These are phyloP conservation scores for Myiozetetes cayanensis DNA, from an alignment of 2,113 vertebrate genomes.

Conservation along the genomic window DNA sequence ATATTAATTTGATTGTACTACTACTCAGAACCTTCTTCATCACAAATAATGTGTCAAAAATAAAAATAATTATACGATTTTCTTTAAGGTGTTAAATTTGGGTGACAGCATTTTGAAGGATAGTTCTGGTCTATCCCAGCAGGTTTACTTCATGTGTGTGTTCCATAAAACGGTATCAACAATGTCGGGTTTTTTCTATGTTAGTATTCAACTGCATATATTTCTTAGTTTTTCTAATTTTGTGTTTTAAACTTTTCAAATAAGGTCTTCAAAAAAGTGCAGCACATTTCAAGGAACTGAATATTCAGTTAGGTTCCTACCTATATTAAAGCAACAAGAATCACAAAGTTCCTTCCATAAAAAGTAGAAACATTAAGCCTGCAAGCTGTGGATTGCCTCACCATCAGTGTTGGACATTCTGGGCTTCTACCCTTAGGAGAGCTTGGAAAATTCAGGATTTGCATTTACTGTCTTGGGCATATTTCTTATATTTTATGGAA, in stretches of 20 bases:
- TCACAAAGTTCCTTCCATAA: background rate
- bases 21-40: background rate
- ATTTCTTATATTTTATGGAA: background rate
- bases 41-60: background rate
- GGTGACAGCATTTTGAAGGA: background rate
- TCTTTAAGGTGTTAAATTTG: background rate
- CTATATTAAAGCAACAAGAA: background rate
- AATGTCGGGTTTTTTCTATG: accelerated
- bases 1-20: background rate
- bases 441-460: background rate
- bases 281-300: background rate
- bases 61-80: background rate
- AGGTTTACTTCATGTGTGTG: background rate
- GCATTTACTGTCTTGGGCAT: background rate
- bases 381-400: background rate
- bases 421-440: background rate
- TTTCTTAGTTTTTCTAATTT: background rate
- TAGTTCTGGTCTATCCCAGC: background rate
- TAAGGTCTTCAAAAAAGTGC: background rate
- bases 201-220: background rate
- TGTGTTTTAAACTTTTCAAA: background rate
- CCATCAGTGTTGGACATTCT: background rate
- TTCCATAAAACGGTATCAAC: background rate
- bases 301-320: background rate
- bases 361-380: background rate